Evolutionary conservation across 2,797 vertebrate genomes (phyloP).

Genomic region (Acridotheres tristis): DNA sequence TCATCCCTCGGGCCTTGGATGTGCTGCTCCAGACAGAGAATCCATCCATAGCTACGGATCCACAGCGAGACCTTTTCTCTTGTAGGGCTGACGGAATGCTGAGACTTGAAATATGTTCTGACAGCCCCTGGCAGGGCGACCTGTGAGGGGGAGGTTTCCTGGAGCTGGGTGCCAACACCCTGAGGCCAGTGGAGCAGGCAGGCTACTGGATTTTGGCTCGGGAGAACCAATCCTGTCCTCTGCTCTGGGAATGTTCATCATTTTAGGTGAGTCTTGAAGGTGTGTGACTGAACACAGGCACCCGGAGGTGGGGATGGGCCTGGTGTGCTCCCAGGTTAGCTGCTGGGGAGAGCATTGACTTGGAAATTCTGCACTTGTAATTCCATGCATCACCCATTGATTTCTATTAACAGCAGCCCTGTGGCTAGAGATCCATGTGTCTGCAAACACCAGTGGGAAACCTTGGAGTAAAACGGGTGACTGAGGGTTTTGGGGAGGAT

Average conservation of each 20-base stretch:
- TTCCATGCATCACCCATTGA: not conserved
- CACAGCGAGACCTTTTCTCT: not conserved
- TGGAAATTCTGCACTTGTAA: not conserved
- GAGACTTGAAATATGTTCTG: not conserved
- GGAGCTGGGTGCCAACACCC: not conserved
- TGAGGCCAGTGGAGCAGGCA: not conserved
- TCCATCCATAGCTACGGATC: accelerated
- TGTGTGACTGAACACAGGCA: not conserved
- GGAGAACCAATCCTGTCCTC: not conserved
- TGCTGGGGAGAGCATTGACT: not conserved
- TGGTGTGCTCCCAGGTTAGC: not conserved
- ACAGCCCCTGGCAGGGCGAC: not conserved
- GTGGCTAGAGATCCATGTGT: not conserved
- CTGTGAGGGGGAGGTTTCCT: not conserved
- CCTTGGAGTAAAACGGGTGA: not conserved
- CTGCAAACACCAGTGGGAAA: not conserved
- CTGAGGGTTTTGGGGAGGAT: not conserved
- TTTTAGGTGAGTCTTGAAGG: not conserved
- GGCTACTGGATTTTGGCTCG: not conserved
- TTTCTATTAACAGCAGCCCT: not conserved
- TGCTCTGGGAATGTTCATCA: not conserved
- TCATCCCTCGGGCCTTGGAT: not conserved
- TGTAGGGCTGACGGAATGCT: not conserved
- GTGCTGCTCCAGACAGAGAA: not conserved
- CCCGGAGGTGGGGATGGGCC: not conserved